A percentile compares a stretch with the other conserved stretches of the same genome.
phyloP scores from a whole-genome alignment of 1,140 invertebrate species.

The Brachionus manjavacas region DNA sequence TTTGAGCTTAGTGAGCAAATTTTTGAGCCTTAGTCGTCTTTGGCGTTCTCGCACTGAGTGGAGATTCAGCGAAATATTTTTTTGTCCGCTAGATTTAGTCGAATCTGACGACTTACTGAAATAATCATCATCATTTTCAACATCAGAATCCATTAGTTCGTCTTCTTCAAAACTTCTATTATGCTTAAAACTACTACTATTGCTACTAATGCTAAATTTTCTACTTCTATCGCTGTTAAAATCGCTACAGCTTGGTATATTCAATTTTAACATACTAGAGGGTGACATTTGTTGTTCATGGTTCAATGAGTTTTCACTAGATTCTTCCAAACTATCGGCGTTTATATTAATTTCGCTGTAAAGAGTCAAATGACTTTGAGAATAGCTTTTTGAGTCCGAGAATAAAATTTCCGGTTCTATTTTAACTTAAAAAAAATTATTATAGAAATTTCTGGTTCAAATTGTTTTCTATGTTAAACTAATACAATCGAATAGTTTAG shows the following conservation, averaged over 20 bases:
- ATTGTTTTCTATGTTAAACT: too few species aligned
- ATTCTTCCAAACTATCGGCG: background rate
- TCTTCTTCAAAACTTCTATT: background rate
- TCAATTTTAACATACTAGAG: constrained; percentile 5
- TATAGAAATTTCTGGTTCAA: background rate
- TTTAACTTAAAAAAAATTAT: background rate
- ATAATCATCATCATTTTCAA: background rate
- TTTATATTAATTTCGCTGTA: background rate
- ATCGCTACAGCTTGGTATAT: background rate
- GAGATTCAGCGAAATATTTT: background rate
- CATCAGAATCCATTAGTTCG: constrained; percentile 1
- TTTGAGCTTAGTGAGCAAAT: constrained; percentile 18
- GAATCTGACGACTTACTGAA: background rate
- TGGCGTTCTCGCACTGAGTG: constrained; percentile 7
- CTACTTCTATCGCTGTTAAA: constrained; percentile 6
- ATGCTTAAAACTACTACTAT: background rate
- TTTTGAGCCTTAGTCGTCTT: constrained; percentile 12
- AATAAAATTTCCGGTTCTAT: background rate
- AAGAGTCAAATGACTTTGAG: background rate
- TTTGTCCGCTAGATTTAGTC: background rate
- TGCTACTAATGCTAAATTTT: background rate
- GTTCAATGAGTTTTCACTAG: background rate
- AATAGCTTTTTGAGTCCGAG: background rate
- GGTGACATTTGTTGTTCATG: background rate
- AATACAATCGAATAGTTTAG: too few species aligned